Evolutionary conservation across 2,888 invertebrate species (phyloP).

Genomic region (Apotomis betuletana): DNA sequence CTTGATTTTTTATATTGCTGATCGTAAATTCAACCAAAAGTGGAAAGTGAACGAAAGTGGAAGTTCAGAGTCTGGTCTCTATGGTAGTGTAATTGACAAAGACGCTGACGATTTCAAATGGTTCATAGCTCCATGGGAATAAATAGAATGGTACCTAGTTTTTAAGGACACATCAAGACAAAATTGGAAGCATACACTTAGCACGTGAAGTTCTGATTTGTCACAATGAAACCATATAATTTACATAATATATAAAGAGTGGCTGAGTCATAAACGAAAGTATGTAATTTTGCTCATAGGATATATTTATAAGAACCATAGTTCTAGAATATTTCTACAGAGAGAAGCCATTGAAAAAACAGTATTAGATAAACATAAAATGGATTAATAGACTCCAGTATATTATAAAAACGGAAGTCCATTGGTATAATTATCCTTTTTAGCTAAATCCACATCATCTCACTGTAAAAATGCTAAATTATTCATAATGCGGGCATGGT

Average conservation of each 20-base stretch:
- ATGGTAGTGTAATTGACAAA: constrained; percentile 4
- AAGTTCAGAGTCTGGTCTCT: constrained; percentile 31
- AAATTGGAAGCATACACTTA: no score
- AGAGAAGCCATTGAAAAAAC: neutral
- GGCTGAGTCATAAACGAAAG: neutral
- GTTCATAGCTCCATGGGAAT: constrained; percentile 36
- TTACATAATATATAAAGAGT: neutral
- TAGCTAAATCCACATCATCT: constrained; percentile 25
- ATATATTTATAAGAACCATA: no score
- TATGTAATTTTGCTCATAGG: no score
- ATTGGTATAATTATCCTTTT: constrained; percentile 32
- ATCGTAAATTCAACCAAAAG: constrained; percentile 49
- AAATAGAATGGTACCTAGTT: neutral
- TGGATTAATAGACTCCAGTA: constrained; percentile 9
- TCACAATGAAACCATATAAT: neutral
- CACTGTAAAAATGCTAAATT: constrained; percentile 33
- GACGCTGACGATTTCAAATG: constrained; percentile 27
- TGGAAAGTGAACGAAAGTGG: constrained; percentile 48
- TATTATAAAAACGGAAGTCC: constrained; percentile 30
- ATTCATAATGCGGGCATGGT: constrained; percentile 24
- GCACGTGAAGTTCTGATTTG: no score
- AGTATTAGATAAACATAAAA: neutral
- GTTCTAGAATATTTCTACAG: no score
- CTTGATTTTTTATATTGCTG: constrained; percentile 52
- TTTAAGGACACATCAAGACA: no score